Base-by-base conservation (phyloP, 1,140 invertebrate genomes). In the Drosophila tropicalis region DNA sequence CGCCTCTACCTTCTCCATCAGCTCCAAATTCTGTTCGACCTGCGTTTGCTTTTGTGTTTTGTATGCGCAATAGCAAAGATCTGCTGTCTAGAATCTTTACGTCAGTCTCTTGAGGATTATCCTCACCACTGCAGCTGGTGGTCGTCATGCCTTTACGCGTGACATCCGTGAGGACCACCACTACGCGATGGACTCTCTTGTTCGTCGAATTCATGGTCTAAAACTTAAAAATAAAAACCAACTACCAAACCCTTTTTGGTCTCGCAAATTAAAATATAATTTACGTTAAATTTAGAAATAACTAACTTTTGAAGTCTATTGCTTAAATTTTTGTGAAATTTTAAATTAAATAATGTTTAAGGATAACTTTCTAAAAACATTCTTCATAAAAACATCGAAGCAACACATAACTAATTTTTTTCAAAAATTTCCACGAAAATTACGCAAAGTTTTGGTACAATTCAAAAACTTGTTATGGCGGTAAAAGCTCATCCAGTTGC, bases 21-120 rank as follows among this genome's bases (percentile, higher is more conserved):
- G 17, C 44, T 12, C 44, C 44, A 12, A 51, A 22, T 51, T 51
- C 44, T 2, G 3, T 15, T 5, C 17, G 5, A 19, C 15, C 6
- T 10, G 1, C 17, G 7, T 17, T 47, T 47, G 9, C n/a, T 34
- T 67, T 17, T 1, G 10, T 39, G 55, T 0, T 32, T 7, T 32
- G 56, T 15, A 79, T 25, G 6, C 67, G 70, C n/a, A 87, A n/a
- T 13, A 89, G 34, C 47, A 87, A 4, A 0, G 73, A 47, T 0
- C 60, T 72, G 10, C 69, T 64, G 40, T 84, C 76, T 54, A 87
- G 6, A 1, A 84, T 32, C 34, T 79, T 89, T 2, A 87, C 36
- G 5, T 80, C 67, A 6, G 36, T 55, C 12, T 73, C 69, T 0
- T 56, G 25, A 32, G 7, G 2, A 5, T 41, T 13, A 3, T 47